phyloP scores from a whole-genome alignment of 2,888 invertebrate genomes.

The Cryptocheilus praepositus region DNA sequence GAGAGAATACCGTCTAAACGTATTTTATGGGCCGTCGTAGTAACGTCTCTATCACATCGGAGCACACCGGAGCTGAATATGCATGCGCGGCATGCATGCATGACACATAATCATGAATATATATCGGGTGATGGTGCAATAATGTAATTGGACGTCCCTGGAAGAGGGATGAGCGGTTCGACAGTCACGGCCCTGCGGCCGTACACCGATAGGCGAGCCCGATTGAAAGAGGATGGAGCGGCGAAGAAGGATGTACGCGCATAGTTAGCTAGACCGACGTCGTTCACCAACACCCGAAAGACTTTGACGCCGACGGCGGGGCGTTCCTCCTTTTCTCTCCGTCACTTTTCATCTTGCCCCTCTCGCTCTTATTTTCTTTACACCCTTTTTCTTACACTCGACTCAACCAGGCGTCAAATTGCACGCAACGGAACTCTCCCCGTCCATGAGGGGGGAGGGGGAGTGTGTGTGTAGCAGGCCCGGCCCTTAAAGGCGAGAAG shows the following conservation, averaged over 20 bases:
- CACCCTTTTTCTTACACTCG: background rate
- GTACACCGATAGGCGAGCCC: no score
- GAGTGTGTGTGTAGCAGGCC: background rate
- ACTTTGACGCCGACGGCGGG: background rate
- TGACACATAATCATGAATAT: conserved; percentile 59
- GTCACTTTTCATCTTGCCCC: background rate
- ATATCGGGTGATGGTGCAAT: conserved; percentile 55
- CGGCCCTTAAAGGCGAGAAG: no score
- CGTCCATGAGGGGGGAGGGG: background rate
- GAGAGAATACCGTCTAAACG: conserved; percentile 57
- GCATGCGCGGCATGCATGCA: conserved; percentile 62
- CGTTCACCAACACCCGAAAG: background rate
- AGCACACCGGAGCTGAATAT: conserved; percentile 60
- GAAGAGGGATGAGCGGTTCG: conserved; percentile 20
- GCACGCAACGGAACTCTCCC: background rate
- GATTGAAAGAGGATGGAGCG: no score
- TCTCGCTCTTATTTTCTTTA: background rate
- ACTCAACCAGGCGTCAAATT: no score
- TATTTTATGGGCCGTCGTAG: conserved; percentile 63
- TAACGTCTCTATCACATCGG: conserved; percentile 70
- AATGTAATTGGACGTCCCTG: conserved; percentile 42
- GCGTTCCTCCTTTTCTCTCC: background rate
- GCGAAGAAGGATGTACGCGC: no score
- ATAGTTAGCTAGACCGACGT: no score
- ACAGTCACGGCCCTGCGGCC: background rate